A percentile compares a stretch with the other conserved stretches of the same genome.
Evolutionary conservation across 2,797 vertebrate genomes (phyloP).

Genomic region (Centropyge bicolor): DNA sequence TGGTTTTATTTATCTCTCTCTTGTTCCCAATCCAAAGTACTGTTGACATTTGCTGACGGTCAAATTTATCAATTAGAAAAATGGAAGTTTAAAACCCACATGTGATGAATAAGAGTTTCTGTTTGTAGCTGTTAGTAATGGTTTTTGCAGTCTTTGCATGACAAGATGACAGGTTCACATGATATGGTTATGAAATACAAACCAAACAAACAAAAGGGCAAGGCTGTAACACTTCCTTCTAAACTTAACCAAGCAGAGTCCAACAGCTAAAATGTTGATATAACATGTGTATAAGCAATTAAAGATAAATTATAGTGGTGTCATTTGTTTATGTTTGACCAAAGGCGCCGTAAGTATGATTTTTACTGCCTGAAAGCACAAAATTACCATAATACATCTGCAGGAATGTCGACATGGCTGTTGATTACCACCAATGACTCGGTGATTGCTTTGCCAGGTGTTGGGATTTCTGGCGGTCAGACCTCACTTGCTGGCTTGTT

Average conservation of each 20-base stretch:
- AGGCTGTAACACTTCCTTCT: slow-evolving; percentile 38
- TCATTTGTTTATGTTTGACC: slow-evolving; percentile 59
- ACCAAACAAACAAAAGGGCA: slow-evolving; percentile 46
- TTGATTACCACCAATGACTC: slow-evolving; percentile 63
- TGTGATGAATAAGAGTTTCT: slow-evolving; percentile 52
- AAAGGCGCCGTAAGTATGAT: slow-evolving; percentile 25
- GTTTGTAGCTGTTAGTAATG: slow-evolving; percentile 53
- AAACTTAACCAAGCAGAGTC: slow-evolving; percentile 24
- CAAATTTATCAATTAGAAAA: slow-evolving; percentile 67
- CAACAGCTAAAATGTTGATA: slow-evolving; percentile 41
- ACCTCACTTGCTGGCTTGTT: slow-evolving; percentile 46
- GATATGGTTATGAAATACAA: slow-evolving; percentile 50
- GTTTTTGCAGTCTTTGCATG: slow-evolving; percentile 60
- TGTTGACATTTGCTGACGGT: slow-evolving; percentile 49
- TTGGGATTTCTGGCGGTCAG: slow-evolving; percentile 54
- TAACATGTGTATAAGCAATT: slow-evolving; percentile 51
- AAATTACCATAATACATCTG: slow-evolving; percentile 60
- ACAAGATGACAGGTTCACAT: slow-evolving; percentile 53
- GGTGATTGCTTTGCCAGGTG: slow-evolving; percentile 70
- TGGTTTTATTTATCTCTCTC: slow-evolving; percentile 57
- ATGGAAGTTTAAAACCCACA: slow-evolving; percentile 49
- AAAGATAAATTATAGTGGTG: slow-evolving; percentile 39
- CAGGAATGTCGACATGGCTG: slow-evolving; percentile 59
- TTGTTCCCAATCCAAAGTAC: slow-evolving; percentile 46
- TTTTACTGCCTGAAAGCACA: slow-evolving; percentile 46